Percentiles rank a stretch among this genome's conserved stretches.
Evolutionary conservation across 2,113 vertebrate species (phyloP).

Genomic region (Tragulus kanchil): DNA sequence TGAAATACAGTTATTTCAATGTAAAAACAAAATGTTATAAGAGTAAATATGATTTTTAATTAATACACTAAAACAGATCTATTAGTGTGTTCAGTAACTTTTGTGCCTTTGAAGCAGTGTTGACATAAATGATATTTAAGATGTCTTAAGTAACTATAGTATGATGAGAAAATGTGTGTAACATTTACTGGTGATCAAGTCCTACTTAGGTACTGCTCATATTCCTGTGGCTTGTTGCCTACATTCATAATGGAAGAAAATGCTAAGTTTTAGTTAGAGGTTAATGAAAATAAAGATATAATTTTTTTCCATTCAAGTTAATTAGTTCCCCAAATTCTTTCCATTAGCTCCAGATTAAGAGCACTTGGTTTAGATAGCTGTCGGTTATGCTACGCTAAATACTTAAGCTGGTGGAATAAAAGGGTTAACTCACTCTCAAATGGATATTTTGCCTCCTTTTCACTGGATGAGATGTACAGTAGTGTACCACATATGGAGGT

Average conservation of each 20-base stretch:
- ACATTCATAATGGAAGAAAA: slow-evolving; percentile 18
- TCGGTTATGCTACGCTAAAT: background rate
- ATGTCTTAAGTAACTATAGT: slow-evolving; percentile 20
- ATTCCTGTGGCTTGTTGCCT: slow-evolving; percentile 10
- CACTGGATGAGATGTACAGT: slow-evolving; percentile 52
- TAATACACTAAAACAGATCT: background rate
- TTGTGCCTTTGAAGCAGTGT: slow-evolving; percentile 35
- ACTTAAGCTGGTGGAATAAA: background rate
- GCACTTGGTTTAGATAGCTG: background rate
- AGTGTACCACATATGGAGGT: slow-evolving; percentile 54
- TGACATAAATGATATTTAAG: background rate
- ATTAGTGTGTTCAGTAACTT: background rate
- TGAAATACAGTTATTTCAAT: slow-evolving; percentile 44
- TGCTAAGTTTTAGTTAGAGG: slow-evolving; percentile 35
- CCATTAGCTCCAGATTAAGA: background rate
- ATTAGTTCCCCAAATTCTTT: slow-evolving; percentile 33
- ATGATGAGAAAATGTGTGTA: slow-evolving; percentile 27
- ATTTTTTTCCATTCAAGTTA: background rate
- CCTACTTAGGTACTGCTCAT: background rate
- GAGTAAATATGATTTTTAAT: slow-evolving; percentile 6
- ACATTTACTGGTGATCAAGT: slow-evolving; percentile 37
- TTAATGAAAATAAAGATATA: slow-evolving; percentile 14
- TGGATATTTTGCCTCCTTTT: slow-evolving; percentile 60
- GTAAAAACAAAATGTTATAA: background rate
- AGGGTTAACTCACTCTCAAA: slow-evolving; percentile 42